Percentiles rank a stretch among this genome's conserved stretches.
Evolutionary conservation across 2,888 invertebrate species (phyloP).

Genomic region (Thymelicus acteon): DNA sequence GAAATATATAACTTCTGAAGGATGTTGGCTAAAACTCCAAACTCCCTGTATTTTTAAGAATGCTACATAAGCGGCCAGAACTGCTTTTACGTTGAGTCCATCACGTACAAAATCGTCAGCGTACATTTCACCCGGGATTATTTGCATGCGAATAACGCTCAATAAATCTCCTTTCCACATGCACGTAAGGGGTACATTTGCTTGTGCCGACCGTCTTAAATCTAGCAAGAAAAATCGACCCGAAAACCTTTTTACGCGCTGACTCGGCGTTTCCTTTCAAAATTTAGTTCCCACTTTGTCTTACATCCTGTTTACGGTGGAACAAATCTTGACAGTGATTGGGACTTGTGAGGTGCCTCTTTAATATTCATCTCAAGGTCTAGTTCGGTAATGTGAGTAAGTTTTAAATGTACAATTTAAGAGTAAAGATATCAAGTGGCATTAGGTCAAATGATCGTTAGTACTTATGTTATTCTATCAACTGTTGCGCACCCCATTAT

Average conservation of each 20-base stretch:
- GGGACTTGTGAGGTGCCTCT: constrained; percentile 30
- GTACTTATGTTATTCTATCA: too few species aligned
- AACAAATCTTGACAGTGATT: constrained; percentile 37
- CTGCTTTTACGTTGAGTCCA: constrained; percentile 23
- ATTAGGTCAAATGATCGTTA: too few species aligned
- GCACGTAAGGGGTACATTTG: constrained; percentile 33
- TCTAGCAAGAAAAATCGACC: constrained; percentile 36
- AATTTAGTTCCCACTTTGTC: constrained; percentile 36
- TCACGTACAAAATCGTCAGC: constrained; percentile 39
- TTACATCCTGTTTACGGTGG: constrained; percentile 30
- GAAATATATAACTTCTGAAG: too few species aligned
- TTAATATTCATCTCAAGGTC: constrained; percentile 26
- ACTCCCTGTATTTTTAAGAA: constrained; percentile 10
- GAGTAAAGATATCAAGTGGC: too few species aligned
- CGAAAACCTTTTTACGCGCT: constrained; percentile 36
- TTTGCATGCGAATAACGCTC: constrained; percentile 38
- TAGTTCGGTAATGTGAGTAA: neutral
- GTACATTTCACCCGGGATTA: constrained; percentile 32
- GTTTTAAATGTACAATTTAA: constrained; percentile 1
- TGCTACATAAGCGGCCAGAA: constrained; percentile 25
- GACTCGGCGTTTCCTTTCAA: constrained; percentile 37
- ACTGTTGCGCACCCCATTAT: too few species aligned
- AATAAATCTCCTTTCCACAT: constrained; percentile 36
- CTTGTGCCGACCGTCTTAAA: constrained; percentile 33
- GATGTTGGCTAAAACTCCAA: neutral